phyloP scores from a whole-genome alignment of 2,113 vertebrate genomes.

The Siniperca chuatsi region DNA sequence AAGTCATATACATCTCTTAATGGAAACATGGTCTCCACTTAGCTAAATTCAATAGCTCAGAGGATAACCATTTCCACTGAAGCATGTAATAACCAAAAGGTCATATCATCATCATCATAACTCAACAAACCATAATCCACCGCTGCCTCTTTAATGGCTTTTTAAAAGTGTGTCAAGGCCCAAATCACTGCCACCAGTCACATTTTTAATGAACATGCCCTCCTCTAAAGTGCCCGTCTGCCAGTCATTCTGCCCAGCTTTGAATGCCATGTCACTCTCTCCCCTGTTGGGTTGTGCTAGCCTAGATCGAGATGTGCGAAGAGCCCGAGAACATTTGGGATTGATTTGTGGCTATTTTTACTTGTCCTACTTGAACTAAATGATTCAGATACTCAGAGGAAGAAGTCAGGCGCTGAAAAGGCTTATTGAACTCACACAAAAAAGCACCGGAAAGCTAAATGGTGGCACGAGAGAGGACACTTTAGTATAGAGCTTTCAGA shows the following conservation, averaged over 20 bases:
- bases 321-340: slow-evolving; percentile 79
- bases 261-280: slow-evolving; percentile 63
- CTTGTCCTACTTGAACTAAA: slow-evolving; percentile 85
- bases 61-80: slow-evolving; percentile 68
- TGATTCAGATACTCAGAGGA: slow-evolving; percentile 73
- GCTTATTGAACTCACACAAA: slow-evolving; percentile 58
- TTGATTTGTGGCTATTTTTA: slow-evolving; percentile 88
- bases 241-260: slow-evolving; percentile 55
- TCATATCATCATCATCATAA: slow-evolving; percentile 73
- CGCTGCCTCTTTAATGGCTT: slow-evolving; percentile 68
- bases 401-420: slow-evolving; percentile 58
- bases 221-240: slow-evolving; percentile 53
- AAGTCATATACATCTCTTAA: slow-evolving; percentile 55
- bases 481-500: slow-evolving; percentile 39
- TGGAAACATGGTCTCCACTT: slow-evolving; percentile 63
- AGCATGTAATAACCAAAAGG: slow-evolving; percentile 74
- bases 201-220: slow-evolving; percentile 61
- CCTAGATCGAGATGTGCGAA: slow-evolving; percentile 81
- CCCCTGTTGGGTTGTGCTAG: slow-evolving; percentile 78
- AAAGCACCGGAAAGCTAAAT: slow-evolving; percentile 50
- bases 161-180: slow-evolving; percentile 71
- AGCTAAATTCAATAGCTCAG: slow-evolving; percentile 64
- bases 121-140: slow-evolving; percentile 68
- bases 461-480: slow-evolving; percentile 24
- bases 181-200: slow-evolving; percentile 47